Conservation (phyloP, 2,113 vertebrate genomes). For the Melierax canorus region DNA sequence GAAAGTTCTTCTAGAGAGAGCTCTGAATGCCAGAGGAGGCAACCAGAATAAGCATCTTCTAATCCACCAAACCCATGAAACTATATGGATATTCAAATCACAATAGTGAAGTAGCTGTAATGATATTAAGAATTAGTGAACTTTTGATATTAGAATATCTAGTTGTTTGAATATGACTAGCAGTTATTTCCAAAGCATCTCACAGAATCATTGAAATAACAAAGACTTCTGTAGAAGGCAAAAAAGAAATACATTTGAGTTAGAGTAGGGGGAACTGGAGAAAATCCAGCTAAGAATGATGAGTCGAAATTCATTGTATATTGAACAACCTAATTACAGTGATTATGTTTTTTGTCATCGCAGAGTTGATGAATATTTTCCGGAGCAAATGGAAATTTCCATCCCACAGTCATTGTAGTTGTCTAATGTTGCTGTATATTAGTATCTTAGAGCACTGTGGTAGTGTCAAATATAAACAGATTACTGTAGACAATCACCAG, state of each 20-base stretch:
- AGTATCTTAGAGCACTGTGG: neutral
- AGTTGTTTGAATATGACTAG: neutral
- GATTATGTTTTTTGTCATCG: neutral
- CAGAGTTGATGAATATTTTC: neutral
- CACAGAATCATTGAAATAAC: neutral
- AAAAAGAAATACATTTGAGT: neutral
- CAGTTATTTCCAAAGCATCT: neutral
- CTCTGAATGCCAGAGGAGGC: neutral
- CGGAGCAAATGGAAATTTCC: neutral
- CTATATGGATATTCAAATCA: neutral
- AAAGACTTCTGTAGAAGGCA: neutral
- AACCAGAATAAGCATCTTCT: neutral
- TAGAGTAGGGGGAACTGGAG: neutral
- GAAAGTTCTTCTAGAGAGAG: neutral
- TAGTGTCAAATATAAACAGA: neutral
- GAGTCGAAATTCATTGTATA: conserved; percentile 12
- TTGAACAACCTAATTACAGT: neutral
- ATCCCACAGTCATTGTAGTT: neutral
- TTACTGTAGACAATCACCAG: conserved; percentile 17
- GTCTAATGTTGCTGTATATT: neutral
- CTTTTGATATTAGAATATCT: neutral
- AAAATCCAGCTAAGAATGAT: neutral
- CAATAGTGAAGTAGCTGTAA: neutral
- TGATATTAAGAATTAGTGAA: neutral
- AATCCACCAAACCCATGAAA: neutral